Evolutionary conservation across 2,888 invertebrate genomes (phyloP).

Genomic region (Cabera pusaria): DNA sequence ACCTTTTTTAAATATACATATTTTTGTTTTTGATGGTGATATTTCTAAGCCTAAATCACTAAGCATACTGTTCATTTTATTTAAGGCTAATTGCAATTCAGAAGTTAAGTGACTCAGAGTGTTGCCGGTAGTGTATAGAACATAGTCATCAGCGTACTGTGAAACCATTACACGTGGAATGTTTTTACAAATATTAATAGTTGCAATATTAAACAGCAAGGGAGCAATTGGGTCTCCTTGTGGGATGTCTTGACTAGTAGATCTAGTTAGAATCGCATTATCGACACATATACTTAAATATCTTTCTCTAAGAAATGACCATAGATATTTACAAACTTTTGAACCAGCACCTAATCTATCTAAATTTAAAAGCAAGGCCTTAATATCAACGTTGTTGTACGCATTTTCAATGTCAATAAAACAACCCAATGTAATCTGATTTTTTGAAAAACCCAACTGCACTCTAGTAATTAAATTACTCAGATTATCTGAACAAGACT

Average conservation of each 20-base stretch:
- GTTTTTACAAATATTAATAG: neutral
- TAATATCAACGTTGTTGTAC: neutral
- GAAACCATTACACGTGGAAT: conserved; percentile 1
- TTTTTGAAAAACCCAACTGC: conserved; percentile 21
- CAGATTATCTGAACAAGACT: conserved; percentile 18
- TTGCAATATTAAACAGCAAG: conserved; percentile 33
- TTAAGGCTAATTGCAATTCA: neutral
- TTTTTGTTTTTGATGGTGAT: neutral
- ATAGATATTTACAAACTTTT: conserved; percentile 29
- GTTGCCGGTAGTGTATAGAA: conserved; percentile 19
- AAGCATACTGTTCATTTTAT: neutral
- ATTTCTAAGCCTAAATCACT: neutral
- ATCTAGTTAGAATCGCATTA: conserved; percentile 4
- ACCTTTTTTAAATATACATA: neutral
- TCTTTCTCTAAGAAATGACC: conserved; percentile 23
- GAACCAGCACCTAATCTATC: conserved; percentile 22
- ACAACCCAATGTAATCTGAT: conserved; percentile 8
- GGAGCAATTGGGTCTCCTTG: conserved; percentile 37
- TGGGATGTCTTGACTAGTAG: conserved; percentile 22
- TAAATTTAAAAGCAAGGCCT: conserved; percentile 1
- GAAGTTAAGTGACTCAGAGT: neutral
- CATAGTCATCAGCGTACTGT: conserved; percentile 36
- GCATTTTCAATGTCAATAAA: neutral
- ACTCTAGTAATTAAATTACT: conserved; percentile 11
- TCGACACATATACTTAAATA: neutral